Evolutionary conservation across 2,797 vertebrate species (phyloP).

Genomic region (Tangara arthus): DNA sequence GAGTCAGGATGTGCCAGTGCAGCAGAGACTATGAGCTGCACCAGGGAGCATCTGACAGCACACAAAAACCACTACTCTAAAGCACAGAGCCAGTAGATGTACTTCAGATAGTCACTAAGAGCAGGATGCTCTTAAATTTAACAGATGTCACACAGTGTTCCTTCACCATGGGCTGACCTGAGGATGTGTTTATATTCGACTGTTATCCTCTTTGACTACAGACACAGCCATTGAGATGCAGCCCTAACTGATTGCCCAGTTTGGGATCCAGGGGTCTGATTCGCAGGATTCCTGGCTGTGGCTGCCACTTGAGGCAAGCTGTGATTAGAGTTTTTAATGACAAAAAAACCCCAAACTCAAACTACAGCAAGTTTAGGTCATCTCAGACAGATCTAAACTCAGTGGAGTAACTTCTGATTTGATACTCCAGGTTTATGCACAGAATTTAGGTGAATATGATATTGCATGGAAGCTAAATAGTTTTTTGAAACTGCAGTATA

Average conservation of each 20-base stretch:
- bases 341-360: background rate
- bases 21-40: background rate
- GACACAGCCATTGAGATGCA: background rate
- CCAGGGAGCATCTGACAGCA: background rate
- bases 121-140: background rate
- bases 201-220: background rate
- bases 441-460: fast-evolving
- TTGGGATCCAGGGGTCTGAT: background rate
- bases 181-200: background rate
- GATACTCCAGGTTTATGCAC: fast-evolving
- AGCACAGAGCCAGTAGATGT: background rate
- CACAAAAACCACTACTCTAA: background rate
- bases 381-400: background rate
- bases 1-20: background rate
- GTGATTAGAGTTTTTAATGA: background rate
- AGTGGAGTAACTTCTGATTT: background rate
- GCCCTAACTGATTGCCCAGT: background rate
- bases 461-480: background rate
- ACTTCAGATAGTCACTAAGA: background rate
- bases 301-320: background rate
- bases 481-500: background rate
- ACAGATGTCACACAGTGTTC: background rate
- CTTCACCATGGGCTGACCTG: background rate
- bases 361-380: background rate
- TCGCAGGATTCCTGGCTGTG: background rate